Percentiles rank a stretch among this genome's conserved stretches.
These are phyloP conservation scores for Sesia bembeciformis DNA, from an alignment of 2,888 invertebrate genomes.

Conservation along the genomic window DNA sequence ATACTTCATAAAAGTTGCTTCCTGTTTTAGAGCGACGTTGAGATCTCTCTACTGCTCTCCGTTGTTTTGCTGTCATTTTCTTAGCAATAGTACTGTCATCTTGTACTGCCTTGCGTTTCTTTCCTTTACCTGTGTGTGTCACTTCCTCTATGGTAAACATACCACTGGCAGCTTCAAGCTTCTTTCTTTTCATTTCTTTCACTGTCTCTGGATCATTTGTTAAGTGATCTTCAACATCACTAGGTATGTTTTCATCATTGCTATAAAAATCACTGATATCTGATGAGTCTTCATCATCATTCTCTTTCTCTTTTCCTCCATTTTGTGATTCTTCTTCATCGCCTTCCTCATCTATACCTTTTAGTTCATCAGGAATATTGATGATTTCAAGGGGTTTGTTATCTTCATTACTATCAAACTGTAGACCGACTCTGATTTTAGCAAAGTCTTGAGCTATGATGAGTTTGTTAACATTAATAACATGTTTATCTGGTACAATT, in stretches of 20 bases:
- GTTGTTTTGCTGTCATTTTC: slow-evolving; percentile 84
- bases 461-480: slow-evolving; percentile 53
- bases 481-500: slow-evolving; percentile 32
- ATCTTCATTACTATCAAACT: slow-evolving; percentile 79
- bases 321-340: slow-evolving; percentile 31
- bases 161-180: slow-evolving; percentile 69
- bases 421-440: slow-evolving; percentile 84
- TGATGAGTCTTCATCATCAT: slow-evolving; percentile 73
- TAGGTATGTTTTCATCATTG: slow-evolving; percentile 75
- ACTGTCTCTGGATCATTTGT: slow-evolving; percentile 60
- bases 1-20: slow-evolving; percentile 90
- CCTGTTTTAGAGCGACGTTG: slow-evolving; percentile 87
- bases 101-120: slow-evolving; percentile 33
- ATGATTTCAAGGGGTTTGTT: slow-evolving; percentile 73
- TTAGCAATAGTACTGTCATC: slow-evolving; percentile 32
- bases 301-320: slow-evolving; percentile 30
- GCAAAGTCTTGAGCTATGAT: slow-evolving; percentile 85
- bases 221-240: slow-evolving; percentile 67
- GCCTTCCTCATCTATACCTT: slow-evolving; percentile 57
- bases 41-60: slow-evolving; percentile 82
- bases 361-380: slow-evolving; percentile 49
- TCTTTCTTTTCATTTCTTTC: slow-evolving; percentile 59
- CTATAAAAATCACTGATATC: slow-evolving; percentile 81
- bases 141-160: slow-evolving; percentile 69
- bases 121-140: slow-evolving; percentile 29